Evolutionary conservation across 2,888 invertebrate genomes (phyloP).

Genomic region (Leucophora obtusa): DNA sequence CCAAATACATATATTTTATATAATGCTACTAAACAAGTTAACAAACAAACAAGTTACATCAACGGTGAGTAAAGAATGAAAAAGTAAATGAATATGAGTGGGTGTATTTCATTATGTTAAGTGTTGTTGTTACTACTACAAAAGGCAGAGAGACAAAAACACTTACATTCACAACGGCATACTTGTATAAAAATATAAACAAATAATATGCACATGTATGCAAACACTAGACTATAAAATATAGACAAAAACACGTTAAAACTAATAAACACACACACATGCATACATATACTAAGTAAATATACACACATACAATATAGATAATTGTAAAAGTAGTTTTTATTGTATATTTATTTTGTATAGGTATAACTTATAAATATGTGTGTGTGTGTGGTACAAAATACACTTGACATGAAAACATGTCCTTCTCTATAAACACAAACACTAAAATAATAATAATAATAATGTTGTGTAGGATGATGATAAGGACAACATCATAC

Average conservation of each 20-base stretch:
- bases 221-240: conserved; percentile 7
- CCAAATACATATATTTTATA: conserved; percentile 16
- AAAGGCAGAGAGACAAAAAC: not conserved
- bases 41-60: conserved; percentile 4
- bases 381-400: conserved; percentile 14
- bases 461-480: conserved; percentile 28
- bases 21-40: conserved; percentile 40
- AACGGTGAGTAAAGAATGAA: conserved; percentile 25
- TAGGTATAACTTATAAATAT: not conserved
- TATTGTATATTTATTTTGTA: conserved; percentile 12
- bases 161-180: not conserved
- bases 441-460: conserved; percentile 13
- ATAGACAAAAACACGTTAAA: not conserved
- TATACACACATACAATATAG: conserved; percentile 28
- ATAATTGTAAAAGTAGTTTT: conserved; percentile 39
- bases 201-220: not conserved
- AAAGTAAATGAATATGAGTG: conserved; percentile 44
- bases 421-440: conserved; percentile 8
- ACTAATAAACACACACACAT: not conserved
- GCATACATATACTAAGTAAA: not conserved
- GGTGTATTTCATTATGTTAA: conserved; percentile 59
- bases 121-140: conserved; percentile 48
- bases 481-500: not conserved
- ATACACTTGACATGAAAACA: conserved; percentile 47
- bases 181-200: not conserved